These are phyloP conservation scores for Botia kubotai DNA, from an alignment of 2,797 vertebrate genomes.

Conservation along the genomic window DNA sequence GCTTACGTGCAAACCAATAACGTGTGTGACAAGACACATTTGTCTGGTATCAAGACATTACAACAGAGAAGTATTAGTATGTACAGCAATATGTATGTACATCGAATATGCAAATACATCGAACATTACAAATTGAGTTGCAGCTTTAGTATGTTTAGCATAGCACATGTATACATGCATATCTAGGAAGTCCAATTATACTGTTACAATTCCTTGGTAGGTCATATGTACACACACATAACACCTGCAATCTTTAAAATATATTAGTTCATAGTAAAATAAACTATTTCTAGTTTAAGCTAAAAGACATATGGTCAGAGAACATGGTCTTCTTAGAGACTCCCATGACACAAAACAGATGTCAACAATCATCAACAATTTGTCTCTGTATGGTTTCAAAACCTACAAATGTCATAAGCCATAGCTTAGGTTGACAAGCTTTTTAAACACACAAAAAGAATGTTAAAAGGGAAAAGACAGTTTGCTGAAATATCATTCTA, in stretches of 20 bases:
- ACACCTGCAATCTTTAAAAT: neutral
- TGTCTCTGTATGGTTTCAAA: conserved; percentile 23
- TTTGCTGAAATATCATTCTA: neutral
- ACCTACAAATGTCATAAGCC: neutral
- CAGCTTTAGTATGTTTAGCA: neutral
- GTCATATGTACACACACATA: neutral
- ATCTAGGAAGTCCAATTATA: neutral
- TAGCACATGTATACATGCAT: neutral
- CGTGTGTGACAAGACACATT: no score
- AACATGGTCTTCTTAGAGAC: conserved; percentile 6
- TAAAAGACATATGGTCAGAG: conserved; percentile 14
- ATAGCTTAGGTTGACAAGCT: conserved; percentile 27
- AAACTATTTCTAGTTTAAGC: neutral
- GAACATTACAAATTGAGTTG: no score
- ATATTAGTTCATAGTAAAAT: neutral
- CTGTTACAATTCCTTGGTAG: neutral
- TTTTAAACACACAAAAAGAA: conserved; percentile 22
- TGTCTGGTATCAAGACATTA: no score
- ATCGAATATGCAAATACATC: no score
- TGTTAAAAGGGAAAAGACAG: conserved; percentile 13
- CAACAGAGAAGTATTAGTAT: no score
- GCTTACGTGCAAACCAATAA: no score
- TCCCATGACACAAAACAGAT: conserved; percentile 32
- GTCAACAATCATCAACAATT: conserved; percentile 23
- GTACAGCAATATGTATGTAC: no score